A percentile compares a stretch with the other conserved stretches of the same genome.
Evolutionary conservation across 2,797 vertebrate genomes (phyloP).

Genomic region (Crocodylus rhombifer): DNA sequence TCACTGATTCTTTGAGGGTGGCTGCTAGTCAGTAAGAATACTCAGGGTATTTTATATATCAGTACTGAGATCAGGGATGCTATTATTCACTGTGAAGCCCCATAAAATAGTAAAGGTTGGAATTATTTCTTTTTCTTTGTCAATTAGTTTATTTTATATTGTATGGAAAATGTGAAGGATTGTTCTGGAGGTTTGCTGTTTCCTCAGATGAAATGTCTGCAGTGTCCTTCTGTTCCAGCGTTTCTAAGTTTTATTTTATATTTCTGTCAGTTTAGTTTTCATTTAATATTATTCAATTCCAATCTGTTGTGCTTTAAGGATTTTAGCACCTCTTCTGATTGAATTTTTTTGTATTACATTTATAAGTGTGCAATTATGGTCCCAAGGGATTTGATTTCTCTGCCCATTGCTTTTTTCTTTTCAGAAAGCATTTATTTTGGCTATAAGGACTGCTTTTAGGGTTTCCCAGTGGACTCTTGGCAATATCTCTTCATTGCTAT

Average conservation of each 20-base stretch:
- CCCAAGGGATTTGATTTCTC: background rate
- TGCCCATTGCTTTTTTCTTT: background rate
- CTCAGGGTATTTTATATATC: background rate
- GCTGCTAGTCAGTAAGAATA: background rate
- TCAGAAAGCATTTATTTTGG: background rate
- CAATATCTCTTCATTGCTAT: background rate
- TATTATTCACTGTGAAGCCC: background rate
- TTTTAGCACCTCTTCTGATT: background rate
- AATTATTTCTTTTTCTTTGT: background rate
- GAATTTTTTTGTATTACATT: background rate
- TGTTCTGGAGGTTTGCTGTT: background rate
- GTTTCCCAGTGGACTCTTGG: background rate
- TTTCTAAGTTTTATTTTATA: background rate
- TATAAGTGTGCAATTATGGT: background rate
- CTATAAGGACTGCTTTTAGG: slow-evolving; percentile 5
- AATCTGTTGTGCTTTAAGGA: background rate
- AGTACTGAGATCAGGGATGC: background rate
- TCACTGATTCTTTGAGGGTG: background rate
- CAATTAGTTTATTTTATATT: background rate
- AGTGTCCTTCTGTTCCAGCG: rapidly evolving
- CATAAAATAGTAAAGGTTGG: background rate
- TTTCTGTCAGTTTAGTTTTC: background rate
- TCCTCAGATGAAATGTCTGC: background rate
- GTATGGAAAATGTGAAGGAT: background rate
- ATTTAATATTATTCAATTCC: background rate